Percentiles rank a stretch among this genome's conserved stretches.
These are phyloP conservation scores for Vespertilio murinus DNA, from an alignment of 2,797 vertebrate genomes.

Conservation along the genomic window DNA sequence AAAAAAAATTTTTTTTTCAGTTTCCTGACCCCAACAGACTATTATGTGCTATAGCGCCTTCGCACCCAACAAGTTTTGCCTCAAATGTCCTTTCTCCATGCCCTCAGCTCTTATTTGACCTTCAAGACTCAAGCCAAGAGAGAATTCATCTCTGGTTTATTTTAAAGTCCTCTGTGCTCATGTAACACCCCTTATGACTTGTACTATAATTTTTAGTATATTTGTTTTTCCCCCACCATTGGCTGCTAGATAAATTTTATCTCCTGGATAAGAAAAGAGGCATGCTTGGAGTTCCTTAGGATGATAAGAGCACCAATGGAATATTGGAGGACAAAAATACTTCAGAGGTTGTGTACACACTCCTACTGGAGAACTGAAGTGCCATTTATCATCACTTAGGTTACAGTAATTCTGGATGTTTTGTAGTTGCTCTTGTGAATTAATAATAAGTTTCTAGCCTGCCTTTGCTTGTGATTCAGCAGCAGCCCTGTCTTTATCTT, in stretches of 20 bases:
- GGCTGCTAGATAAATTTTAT: background rate
- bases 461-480: background rate
- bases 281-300: background rate
- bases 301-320: background rate
- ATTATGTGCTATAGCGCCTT: background rate
- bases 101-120: background rate
- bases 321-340: background rate
- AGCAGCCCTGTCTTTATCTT: background rate
- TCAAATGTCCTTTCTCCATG: background rate
- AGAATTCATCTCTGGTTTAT: background rate
- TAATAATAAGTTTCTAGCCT: background rate
- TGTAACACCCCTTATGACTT: background rate
- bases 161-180: background rate
- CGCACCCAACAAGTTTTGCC: background rate
- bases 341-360: background rate
- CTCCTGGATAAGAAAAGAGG: background rate
- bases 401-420: background rate
- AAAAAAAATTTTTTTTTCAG: background rate
- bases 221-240: background rate
- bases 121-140: constrained; percentile 24
- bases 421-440: background rate
- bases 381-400: background rate
- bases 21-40: background rate
- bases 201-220: background rate
- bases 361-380: background rate